Evolutionary conservation across 2,113 vertebrate species (phyloP), one percentile per base, ranked within the genome.

Genomic region (Anoplopoma fimbria): DNA sequence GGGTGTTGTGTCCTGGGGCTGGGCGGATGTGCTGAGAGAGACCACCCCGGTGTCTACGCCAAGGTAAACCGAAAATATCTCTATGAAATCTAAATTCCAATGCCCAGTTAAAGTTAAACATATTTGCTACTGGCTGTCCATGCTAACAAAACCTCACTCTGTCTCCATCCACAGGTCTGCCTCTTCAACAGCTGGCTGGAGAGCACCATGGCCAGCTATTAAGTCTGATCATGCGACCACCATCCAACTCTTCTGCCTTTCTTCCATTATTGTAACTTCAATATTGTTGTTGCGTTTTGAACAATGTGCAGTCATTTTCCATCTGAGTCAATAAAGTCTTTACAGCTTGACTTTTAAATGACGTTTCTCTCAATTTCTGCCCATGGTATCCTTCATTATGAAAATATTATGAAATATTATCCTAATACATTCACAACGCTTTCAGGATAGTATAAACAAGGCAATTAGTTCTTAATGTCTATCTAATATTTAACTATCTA

Each of bases 151-250:
- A 55, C 19, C 6, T 61, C 5, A 1, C 4, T 27, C 12, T 62
- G 2, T 82, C 31, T 88, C 40, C n/a, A 17, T 76, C 33, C 69
- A 8, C 65, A 93, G 90, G 92, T 95, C 45, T 94, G 91, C 83
- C 1, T 92, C 36, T 94, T 94, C 87, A 88, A 34, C 25, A 31
- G 83, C 0, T 94, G 92, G 93, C 84, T 94, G 34, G 25, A 60
- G 19, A 29, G 1, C 17, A 93, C 91, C 89, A 94, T 93, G 87
- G 82, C 71, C 45, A 84, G 1, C 36, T 27, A 91, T 64, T 94
- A 88, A 91, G n/a, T 42, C 34, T 42, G 73, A 88, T 73, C 57
- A 57, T 55, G 12, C 5, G 17, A 55, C 0, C 47, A 10, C 17
- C 72, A 68, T 57, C 60, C 14, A 10, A 25, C 17, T 77, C 63